Conservation (phyloP, 2,113 vertebrate genomes). For the Pseudorectes ferrugineus region DNA sequence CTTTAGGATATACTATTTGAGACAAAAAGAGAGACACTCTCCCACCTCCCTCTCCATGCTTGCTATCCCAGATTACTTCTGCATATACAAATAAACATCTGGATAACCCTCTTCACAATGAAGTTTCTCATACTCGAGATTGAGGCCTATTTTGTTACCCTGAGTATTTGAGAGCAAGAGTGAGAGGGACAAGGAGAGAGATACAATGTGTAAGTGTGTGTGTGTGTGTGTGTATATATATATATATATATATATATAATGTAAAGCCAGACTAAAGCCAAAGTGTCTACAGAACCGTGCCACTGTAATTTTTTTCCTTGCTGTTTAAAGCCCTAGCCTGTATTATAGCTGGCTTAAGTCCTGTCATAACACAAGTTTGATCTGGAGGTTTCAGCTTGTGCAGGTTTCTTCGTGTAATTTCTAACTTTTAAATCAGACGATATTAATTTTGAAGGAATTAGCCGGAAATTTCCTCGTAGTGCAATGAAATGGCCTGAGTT, state of each 20-base stretch:
- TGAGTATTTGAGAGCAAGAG: background rate
- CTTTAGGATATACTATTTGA: background rate
- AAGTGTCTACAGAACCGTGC: background rate
- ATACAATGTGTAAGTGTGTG: background rate
- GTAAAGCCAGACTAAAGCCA: background rate
- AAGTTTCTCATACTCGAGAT: background rate
- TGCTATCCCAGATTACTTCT: background rate
- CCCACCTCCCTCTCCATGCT: background rate
- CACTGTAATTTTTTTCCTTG: background rate
- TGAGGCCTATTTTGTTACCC: background rate
- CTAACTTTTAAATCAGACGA: slow-evolving; percentile 52
- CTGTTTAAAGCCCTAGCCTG: slow-evolving; percentile 34
- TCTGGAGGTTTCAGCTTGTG: slow-evolving; percentile 41
- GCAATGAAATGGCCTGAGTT: slow-evolving; percentile 43
- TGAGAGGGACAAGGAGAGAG: background rate
- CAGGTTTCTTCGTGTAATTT: slow-evolving; percentile 4
- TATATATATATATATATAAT: fast-evolving
- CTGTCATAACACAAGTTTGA: slow-evolving; percentile 46
- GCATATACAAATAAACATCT: background rate
- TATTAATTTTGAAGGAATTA: slow-evolving; percentile 73
- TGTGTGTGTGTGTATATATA: background rate
- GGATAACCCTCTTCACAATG: background rate
- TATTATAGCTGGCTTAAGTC: slow-evolving; percentile 53
- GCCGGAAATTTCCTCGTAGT: slow-evolving; percentile 32
- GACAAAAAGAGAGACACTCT: background rate